Conservation (phyloP, 1,140 invertebrate genomes). For the Phocides pigmalion region DNA sequence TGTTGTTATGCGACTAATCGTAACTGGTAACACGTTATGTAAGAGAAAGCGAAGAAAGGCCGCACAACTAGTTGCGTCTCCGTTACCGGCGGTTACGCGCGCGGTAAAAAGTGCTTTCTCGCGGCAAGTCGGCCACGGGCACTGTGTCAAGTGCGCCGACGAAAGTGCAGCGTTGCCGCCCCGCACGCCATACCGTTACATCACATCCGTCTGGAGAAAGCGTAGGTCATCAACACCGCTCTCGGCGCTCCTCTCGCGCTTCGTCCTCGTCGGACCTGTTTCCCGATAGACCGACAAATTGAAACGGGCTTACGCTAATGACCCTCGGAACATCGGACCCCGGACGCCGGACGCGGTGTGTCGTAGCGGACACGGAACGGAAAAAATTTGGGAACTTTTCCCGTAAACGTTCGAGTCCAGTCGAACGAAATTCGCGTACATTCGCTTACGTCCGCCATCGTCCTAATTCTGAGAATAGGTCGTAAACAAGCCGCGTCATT, state of each 20-base stretch:
- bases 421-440: conserved; percentile 43
- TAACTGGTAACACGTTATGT: conserved; percentile 68
- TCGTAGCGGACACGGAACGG: background rate
- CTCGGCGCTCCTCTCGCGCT: conserved; percentile 33
- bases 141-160: conserved; percentile 80
- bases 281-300: background rate
- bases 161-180: conserved; percentile 79
- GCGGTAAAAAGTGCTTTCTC: conserved; percentile 82
- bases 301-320: background rate
- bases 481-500: conserved; percentile 76
- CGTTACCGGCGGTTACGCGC: conserved; percentile 73
- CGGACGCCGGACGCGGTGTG: background rate
- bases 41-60: conserved; percentile 81
- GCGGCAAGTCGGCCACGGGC: conserved; percentile 80
- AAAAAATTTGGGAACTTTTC: conserved; percentile 32
- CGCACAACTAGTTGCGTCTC: conserved; percentile 71
- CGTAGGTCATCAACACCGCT: conserved; percentile 70
- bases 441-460: conserved; percentile 47
- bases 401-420: conserved; percentile 45
- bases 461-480: conserved; percentile 73
- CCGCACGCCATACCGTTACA: conserved; percentile 70
- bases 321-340: too few species aligned
- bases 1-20: conserved; percentile 68
- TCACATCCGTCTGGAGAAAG: conserved; percentile 80
- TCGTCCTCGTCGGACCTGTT: background rate